Base-by-base conservation (phyloP, 2,113 vertebrate genomes). In the Crotalus tigris region DNA sequence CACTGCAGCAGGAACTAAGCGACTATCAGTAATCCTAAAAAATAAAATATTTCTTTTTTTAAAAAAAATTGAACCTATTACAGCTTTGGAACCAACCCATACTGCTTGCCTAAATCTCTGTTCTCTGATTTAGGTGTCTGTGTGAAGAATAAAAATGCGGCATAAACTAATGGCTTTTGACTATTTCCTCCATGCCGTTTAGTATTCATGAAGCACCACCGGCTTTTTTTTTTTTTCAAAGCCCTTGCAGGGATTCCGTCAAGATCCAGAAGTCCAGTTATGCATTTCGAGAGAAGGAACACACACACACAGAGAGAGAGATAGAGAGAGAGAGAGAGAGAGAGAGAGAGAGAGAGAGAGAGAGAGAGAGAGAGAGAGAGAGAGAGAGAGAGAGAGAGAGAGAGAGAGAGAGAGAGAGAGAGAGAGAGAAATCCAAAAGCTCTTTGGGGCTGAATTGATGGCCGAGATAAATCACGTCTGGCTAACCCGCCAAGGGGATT, bases 91-190 rank as follows among this genome's bases (percentile, higher is more conserved):
- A 98, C 96, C 97, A 96, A 98, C 97, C 98, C 98, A 98, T 98
- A 98, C 97, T 97, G 97, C 97, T 97, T 97, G 97, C 97, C 97
- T 98, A 98, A 51, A 98, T 98, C 98, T 98, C 97, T 97, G 97
- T 98, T 98, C 98, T 98, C 98, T 98, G 98, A 98, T 98, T 98
- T 98, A 98, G 98, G 98, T 98, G 98, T 98, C 97, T 98, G 97
- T 98, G 97, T 98, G 97, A 97, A 97, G 98, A 98, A 98, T 98
- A 98, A 98, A 98, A 98, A 98, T 98, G 98, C 98, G 98, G 97
- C 97, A 97, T 97, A 97, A 97, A 51, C 97, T 97, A 97, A 97
- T 97, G 96, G 97, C 97, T 96, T 95, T 96, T 96, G 97, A 97
- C 97, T 96, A 96, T 98, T 98, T 98, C 98, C 97, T 98, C 98